phyloP scores from a whole-genome alignment of 1,140 invertebrate genomes.

The Ridgeia piscesae region DNA sequence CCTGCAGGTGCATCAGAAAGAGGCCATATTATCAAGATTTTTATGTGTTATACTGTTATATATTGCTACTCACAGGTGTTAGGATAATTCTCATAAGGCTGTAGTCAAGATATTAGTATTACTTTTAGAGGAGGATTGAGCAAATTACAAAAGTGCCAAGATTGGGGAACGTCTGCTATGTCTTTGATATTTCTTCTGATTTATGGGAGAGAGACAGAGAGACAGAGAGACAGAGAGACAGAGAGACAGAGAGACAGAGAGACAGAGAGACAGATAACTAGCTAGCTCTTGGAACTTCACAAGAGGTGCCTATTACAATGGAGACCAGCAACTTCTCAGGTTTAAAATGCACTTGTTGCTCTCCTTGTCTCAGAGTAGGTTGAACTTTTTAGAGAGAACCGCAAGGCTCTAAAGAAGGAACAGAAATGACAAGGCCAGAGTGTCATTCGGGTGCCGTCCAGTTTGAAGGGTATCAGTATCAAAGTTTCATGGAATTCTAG shows the following conservation, averaged over 20 bases:
- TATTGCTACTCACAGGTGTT: background rate
- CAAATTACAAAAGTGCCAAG: background rate
- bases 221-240: no score
- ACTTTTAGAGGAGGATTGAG: background rate
- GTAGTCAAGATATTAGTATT: background rate
- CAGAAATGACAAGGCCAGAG: no score
- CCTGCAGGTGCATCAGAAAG: background rate
- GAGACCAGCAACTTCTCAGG: background rate
- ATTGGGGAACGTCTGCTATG: background rate
- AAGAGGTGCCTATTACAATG: background rate
- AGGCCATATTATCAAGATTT: background rate
- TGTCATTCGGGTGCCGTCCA: no score
- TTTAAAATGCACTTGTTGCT: background rate
- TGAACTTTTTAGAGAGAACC: background rate
- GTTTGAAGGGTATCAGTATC: no score
- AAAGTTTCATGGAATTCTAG: no score
- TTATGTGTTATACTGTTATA: background rate
- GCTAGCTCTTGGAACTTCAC: no score
- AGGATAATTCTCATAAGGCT: background rate
- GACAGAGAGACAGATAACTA: no score
- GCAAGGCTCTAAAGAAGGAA: no score
- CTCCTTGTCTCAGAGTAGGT: background rate
- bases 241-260: no score
- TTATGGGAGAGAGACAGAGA: background rate
- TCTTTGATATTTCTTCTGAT: background rate